Evolutionary conservation across 2,797 vertebrate genomes (phyloP), one percentile per base, ranked within the genome.

Genomic region (Siniperca obscura): DNA sequence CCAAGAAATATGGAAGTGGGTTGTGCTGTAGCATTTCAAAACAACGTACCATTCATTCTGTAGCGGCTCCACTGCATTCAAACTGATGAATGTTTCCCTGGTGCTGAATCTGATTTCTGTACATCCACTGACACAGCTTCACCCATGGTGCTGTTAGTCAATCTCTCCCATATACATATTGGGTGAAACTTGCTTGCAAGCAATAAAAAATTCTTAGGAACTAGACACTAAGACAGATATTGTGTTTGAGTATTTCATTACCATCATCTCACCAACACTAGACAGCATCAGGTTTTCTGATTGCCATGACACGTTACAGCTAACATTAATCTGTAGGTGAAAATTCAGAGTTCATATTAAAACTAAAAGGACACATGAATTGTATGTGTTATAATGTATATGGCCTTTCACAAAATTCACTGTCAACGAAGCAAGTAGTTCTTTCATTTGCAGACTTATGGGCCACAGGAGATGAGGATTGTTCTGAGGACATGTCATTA

Each of bases 401-500:
- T 57, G 44, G 73, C 75, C 69, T 86, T 83, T 52, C 21, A 67
- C 57, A 62, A 53, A 78, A 84, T 65, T 36, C 66, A 27, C 67
- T 55, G 70, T 70, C 40, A 76, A 60, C n/a, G 62, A 80, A 81
- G 73, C 86, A 60, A 85, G 75, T 52, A 64, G 59, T 87, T 85
- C 78, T 89, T 82, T 82, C 85, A 25, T 78, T 86, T 69, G 25
- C 70, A 83, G 83, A 86, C 83, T 64, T 83, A 88, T 78, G 81
- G 75, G 84, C 84, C 90, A 85, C 86, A 53, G 66, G 87, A 90
- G 91, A 91, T 78, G 82, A 42, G 74, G 84, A 90, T 88, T 75
- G 85, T 90, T 92, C 83, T 65, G 92, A 88, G 91, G 89, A 92
- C 91, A 80, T 92, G 91, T 91, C 90, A 89, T 92, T 93, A 90